Evolutionary conservation across 2,797 vertebrate species (phyloP), one percentile per base, ranked within the genome.

Genomic region (Siniperca scherzeri): DNA sequence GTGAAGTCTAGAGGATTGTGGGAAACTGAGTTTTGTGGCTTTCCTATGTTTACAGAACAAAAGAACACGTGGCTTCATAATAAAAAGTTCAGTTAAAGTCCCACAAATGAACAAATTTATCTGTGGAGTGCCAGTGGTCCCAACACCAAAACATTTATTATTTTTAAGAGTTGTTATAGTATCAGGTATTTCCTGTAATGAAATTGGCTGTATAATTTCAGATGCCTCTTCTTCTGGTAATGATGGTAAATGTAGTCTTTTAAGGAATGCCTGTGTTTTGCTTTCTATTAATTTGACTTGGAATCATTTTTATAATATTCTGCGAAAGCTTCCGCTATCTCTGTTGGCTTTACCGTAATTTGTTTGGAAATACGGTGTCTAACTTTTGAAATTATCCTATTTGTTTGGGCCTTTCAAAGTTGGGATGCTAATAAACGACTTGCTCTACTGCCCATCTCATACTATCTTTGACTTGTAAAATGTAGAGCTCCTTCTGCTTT

Each of bases 361-460:
- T 16, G 22, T 27, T 80, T 50, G 3, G 53, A 59, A 0, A 0
- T 57, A 7, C 30, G 30, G 30, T 80, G 65, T 33, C 10, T 87
- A 16, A 84, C 67, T 46, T 82, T 85, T 44, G 25, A 27, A 7
- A 67, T 25, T 3, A 74, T 78, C 3, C 68, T 50, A 36, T 50
- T 61, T 50, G 30, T 61, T 62, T 72, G 55, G 0, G 27, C 42
- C 12, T 60, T 48, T 52, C 46, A 0, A 11, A 74, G 5, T 27
- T 52, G 59, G 5, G 64, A 84, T 12, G 87, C 62, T 46, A 84
- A 16, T 46, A 84, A 16, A 0, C 57, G 27, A 10, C 72, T 78
- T 3, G 81, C 80, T 14, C 69, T 78, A 21, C 85, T 85, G 0
- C 83, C 81, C 68, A 71, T 79, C 12, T 84, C 69, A 50, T 84